These are phyloP conservation scores for Priocnemis perturbator DNA, from an alignment of 2,888 invertebrate species.

Conservation along the genomic window DNA sequence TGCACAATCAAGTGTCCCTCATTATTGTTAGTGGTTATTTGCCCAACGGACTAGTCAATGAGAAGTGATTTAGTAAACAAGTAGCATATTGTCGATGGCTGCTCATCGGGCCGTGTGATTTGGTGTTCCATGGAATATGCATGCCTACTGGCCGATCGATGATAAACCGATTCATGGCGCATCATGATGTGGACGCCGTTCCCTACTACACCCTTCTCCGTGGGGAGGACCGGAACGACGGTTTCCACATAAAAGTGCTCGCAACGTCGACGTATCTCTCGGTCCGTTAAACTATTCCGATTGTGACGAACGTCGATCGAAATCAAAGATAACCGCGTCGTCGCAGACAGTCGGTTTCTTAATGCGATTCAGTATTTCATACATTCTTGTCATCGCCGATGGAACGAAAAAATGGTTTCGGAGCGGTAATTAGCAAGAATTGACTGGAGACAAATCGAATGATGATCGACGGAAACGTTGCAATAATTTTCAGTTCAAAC, in stretches of 20 bases:
- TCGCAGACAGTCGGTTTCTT: too few species aligned
- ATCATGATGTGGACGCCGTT: constrained; percentile 14
- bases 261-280: background rate
- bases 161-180: constrained; percentile 25
- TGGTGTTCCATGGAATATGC: constrained; percentile 54
- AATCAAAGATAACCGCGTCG: background rate
- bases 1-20: constrained; percentile 68
- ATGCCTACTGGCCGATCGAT: background rate
- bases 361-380: too few species aligned
- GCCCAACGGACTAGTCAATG: constrained; percentile 59
- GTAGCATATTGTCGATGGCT: constrained; percentile 73
- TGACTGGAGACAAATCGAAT: too few species aligned
- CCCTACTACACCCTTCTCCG: background rate
- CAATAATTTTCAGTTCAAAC: too few species aligned
- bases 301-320: too few species aligned
- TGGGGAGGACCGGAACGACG: background rate
- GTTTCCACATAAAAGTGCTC: constrained; percentile 3
- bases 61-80: constrained; percentile 69
- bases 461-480: too few species aligned
- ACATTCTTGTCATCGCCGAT: too few species aligned
- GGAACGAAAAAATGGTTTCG: too few species aligned
- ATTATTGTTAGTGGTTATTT: constrained; percentile 63
- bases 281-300: constrained; percentile 5
- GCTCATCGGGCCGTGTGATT: constrained; percentile 62
- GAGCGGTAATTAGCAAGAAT: too few species aligned